Conservation (phyloP, 2,888 invertebrate genomes). For the Seira sanloemensis region DNA sequence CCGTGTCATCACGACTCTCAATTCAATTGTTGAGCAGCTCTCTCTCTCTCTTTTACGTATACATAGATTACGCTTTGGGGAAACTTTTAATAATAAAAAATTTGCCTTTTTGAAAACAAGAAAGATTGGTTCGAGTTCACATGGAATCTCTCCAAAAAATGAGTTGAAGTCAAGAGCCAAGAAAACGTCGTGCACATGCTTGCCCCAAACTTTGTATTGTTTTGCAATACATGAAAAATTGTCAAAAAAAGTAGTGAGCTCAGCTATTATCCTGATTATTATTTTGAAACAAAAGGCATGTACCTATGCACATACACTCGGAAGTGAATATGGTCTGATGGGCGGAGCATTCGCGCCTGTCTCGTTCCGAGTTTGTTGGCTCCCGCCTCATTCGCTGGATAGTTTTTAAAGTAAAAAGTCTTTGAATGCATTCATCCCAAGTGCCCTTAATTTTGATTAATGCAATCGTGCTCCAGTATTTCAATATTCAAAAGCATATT, state of each 20-base stretch:
- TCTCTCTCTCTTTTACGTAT: neutral
- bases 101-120: neutral
- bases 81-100: neutral
- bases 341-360: no score
- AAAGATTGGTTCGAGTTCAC: neutral
- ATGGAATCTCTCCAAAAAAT: slow-evolving; percentile 50
- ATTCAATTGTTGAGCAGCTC: neutral
- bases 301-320: neutral
- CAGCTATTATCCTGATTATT: neutral
- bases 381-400: no score
- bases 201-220: neutral
- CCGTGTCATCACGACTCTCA: neutral
- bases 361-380: no score
- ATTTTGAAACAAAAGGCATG: slow-evolving; percentile 15
- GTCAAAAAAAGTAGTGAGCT: slow-evolving; percentile 10
- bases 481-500: no score
- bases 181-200: slow-evolving; percentile 36
- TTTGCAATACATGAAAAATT: neutral
- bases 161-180: slow-evolving; percentile 30
- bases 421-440: no score
- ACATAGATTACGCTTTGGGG: neutral
- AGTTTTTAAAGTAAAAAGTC: no score
- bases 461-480: no score
- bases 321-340: no score
- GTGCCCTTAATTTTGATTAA: no score